Base-by-base conservation (phyloP, 2,113 vertebrate genomes). In the Pionites leucogaster region DNA sequence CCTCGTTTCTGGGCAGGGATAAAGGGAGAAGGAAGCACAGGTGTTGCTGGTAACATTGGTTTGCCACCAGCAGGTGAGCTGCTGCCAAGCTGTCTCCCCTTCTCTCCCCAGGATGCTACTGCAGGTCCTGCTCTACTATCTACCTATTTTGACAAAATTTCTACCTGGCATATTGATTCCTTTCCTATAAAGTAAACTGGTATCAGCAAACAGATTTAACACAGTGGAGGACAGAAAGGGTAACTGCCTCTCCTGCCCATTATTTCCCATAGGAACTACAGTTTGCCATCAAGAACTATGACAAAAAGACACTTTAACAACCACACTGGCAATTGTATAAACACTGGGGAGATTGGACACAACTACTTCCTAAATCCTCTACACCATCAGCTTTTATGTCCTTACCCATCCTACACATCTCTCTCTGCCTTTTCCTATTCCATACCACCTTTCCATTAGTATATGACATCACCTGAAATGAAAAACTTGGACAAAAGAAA, bases 41-140 rank as follows among this genome's bases (percentile, higher is more conserved):
- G 37, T 52, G 72, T 28, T 17, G 27, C 2, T 5, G 27, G 53
- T 37, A 53, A 77, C 1, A 5, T 17, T 19, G 13, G 13, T 22
- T 64, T 76, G 29, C 19, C 49, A 35, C 7, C 31, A 22, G 13
- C 0, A 12, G 33, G 35, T 7, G 13, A 86, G 57, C 24, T 59
- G 25, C n/a, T 72, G 37, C 46, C 44, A 37, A n/a, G 41, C 25
- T 37, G n/a, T 42, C 27, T 41, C 24, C 37, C 12, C 11, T 67
- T n/a, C 28, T 4, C 6, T 28, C 33, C 29, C 47, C 42, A 17
- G 37, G 50, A 37, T 67, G 37, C 16, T 68, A 5, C 42, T 39
- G 20, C 1, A 3, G 6, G 15, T 68, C 17, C 19, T 2, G 0
- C 53, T 55, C 53, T 5, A 6, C 1, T 42, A 67, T 35, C 33